Conservation (phyloP, 2,113 vertebrate species). For the Ailurus styani region DNA sequence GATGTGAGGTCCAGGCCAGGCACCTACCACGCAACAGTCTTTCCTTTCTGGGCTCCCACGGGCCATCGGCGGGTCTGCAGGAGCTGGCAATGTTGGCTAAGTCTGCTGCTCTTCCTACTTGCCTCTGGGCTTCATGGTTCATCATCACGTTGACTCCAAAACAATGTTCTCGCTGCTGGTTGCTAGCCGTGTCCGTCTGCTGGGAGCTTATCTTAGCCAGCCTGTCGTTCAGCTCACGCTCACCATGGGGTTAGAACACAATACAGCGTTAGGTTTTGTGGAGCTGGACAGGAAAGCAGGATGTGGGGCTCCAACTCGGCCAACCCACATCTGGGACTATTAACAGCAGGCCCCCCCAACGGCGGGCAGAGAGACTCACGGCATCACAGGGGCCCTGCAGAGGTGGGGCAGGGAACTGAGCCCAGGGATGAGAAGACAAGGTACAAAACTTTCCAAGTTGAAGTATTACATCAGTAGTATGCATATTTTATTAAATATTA, state of each 20-base stretch:
- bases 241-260: not conserved
- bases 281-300: not conserved
- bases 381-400: not conserved
- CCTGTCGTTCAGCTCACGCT: not conserved
- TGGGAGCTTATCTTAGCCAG: not conserved
- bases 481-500: not conserved
- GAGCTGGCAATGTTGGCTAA: not conserved
- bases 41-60: not conserved
- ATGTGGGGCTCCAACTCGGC: not conserved
- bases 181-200: not conserved
- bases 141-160: not conserved
- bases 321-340: not conserved
- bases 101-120: not conserved
- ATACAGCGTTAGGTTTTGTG: not conserved
- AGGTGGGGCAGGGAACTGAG: not conserved
- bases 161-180: not conserved
- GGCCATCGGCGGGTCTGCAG: not conserved
- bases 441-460: not conserved
- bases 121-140: not conserved
- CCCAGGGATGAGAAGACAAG: not conserved
- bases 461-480: not conserved
- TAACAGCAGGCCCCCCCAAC: not conserved
- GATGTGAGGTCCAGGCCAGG: not conserved
- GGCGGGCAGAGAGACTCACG: not conserved
- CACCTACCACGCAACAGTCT: not conserved